Conservation (phyloP, 1,140 invertebrate genomes). For the Zaprionus nigranus region DNA sequence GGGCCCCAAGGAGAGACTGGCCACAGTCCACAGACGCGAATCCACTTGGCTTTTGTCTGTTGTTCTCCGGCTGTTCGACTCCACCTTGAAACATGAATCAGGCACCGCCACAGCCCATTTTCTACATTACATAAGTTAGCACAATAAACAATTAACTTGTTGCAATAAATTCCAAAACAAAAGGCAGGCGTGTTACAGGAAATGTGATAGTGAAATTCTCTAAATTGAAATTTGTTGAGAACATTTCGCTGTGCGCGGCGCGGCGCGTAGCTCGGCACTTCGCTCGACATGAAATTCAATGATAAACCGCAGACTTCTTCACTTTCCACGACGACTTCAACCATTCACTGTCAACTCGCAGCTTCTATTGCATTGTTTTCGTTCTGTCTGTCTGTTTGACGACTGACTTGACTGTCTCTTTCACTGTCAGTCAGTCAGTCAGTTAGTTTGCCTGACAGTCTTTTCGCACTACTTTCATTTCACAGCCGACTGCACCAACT, state of each 20-base stretch:
- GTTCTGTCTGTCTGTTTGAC: not conserved
- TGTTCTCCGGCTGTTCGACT: slow-evolving; percentile 6
- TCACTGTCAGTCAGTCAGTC: not conserved
- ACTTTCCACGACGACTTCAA: slow-evolving; percentile 17
- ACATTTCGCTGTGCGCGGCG: slow-evolving; percentile 53
- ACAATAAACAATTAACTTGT: slow-evolving; percentile 71
- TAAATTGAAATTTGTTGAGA: slow-evolving; percentile 52
- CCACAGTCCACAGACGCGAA: not conserved
- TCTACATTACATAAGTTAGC: slow-evolving; percentile 57
- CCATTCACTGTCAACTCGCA: slow-evolving; percentile 9
- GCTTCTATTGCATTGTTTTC: slow-evolving; percentile 31
- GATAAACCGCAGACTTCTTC: slow-evolving; percentile 58
- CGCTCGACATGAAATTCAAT: slow-evolving; percentile 40
- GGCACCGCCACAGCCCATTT: not conserved
- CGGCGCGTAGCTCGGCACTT: slow-evolving; percentile 23
- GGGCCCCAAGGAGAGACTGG: slow-evolving; percentile 45
- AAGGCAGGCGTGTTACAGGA: slow-evolving; percentile 40
- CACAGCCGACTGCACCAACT: slow-evolving; percentile 54
- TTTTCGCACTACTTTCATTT: slow-evolving; percentile 67
- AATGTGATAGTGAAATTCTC: slow-evolving; percentile 63
- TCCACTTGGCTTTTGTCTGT: slow-evolving; percentile 4
- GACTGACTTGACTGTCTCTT: not conserved
- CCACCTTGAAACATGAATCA: slow-evolving; percentile 38
- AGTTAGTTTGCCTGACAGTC: slow-evolving; percentile 9
- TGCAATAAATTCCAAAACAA: slow-evolving; percentile 52